phyloP scores from a whole-genome alignment of 2,888 invertebrate genomes.

The Parnassius orleans region DNA sequence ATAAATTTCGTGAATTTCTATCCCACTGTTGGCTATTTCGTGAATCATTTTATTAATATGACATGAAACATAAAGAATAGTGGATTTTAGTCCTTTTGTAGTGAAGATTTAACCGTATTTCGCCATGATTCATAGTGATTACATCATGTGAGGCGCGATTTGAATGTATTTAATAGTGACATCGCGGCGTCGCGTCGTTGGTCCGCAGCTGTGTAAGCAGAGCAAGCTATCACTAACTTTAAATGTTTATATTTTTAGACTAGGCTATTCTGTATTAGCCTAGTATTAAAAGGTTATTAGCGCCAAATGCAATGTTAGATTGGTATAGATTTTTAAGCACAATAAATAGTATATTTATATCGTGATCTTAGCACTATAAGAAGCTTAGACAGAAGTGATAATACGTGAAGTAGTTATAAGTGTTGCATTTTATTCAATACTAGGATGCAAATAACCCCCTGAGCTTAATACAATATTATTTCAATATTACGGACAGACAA shows the following conservation, averaged over 20 bases:
- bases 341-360: too few species aligned
- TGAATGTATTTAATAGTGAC: constrained; percentile 58
- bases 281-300: too few species aligned
- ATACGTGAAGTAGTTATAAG: too few species aligned
- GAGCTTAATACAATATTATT: too few species aligned
- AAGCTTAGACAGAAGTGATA: too few species aligned
- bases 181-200: constrained; percentile 36
- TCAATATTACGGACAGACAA: too few species aligned
- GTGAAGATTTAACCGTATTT: constrained; percentile 29
- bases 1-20: neutral
- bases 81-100: neutral
- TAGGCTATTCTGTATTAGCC: too few species aligned
- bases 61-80: constrained; percentile 2
- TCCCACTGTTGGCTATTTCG: neutral
- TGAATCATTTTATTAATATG: constrained; percentile 7
- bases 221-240: constrained; percentile 59
- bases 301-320: too few species aligned
- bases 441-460: too few species aligned
- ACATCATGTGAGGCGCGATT: constrained; percentile 33
- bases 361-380: too few species aligned
- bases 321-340: too few species aligned
- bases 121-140: constrained; percentile 51
- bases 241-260: constrained; percentile 32
- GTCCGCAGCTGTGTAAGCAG: constrained; percentile 65
- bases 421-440: too few species aligned